Conservation (phyloP, 2,888 invertebrate species). For the Tiliacea aurago region DNA sequence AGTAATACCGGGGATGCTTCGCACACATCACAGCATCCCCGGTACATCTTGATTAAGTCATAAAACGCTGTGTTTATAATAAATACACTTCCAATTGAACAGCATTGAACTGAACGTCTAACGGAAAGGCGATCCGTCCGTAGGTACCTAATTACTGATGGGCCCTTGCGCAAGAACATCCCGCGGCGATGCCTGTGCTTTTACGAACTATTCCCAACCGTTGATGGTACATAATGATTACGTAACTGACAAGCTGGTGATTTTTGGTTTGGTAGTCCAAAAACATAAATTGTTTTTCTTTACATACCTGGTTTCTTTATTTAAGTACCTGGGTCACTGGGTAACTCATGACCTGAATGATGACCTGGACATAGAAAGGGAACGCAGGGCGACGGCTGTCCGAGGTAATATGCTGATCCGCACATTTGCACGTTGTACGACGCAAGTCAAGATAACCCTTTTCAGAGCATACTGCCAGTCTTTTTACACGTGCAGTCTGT, state of each 20-base stretch:
- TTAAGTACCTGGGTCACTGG: no score
- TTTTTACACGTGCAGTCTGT: no score
- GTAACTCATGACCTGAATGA: no score
- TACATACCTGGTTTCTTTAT: no score
- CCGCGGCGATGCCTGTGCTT: conserved; percentile 27
- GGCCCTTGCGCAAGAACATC: conserved; percentile 23
- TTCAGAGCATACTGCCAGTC: no score
- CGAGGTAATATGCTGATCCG: no score
- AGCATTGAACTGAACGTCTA: not conserved
- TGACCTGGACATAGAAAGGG: no score
- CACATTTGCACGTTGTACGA: no score
- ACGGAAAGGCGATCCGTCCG: conserved; percentile 14
- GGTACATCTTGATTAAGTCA: conserved; percentile 39
- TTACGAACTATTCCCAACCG: conserved; percentile 7
- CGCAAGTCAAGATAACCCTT: no score
- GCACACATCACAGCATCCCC: not conserved
- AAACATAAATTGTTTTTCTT: not conserved
- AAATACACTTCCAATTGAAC: conserved; percentile 44
- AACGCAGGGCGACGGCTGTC: no score
- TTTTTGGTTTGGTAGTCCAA: not conserved
- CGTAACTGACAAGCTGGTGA: not conserved
- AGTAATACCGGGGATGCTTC: not conserved
- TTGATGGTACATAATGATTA: conserved; percentile 20
- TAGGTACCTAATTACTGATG: conserved; percentile 39
- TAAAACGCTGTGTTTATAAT: conserved; percentile 50